A percentile compares a stretch with the other conserved stretches of the same genome.
phyloP scores from a whole-genome alignment of 92 coral and sea anemone species.

The Epizoanthus fatuus region DNA sequence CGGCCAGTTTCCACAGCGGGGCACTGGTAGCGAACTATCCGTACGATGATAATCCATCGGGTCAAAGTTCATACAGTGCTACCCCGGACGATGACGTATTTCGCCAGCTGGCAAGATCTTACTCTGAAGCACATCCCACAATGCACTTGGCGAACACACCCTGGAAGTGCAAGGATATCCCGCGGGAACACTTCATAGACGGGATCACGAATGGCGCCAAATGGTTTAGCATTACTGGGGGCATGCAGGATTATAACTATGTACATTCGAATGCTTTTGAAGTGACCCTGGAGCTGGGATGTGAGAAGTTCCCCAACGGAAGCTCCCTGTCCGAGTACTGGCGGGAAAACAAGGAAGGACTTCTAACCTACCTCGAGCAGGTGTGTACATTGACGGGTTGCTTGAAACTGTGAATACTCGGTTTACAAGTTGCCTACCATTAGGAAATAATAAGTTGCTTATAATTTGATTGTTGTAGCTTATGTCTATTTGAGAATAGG shows the following conservation, averaged over 20 bases:
- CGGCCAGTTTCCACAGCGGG: conserved; percentile 98
- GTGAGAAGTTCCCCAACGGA: conserved; percentile 97
- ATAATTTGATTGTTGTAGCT: no score
- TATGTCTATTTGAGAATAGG: no score
- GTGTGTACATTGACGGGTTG: conserved; percentile 35
- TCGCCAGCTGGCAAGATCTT: conserved; percentile 92
- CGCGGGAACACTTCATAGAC: conserved; percentile 95
- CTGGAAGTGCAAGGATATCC: conserved; percentile 92
- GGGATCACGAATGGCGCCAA: conserved; percentile 99
- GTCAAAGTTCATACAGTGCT: conserved; percentile 97
- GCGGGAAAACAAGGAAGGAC: conserved; percentile 94
- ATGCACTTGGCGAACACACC: conserved; percentile 99
- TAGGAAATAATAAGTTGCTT: no score
- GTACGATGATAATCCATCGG: conserved; percentile 97
- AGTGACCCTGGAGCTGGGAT: conserved; percentile 94
- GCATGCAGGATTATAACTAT: conserved; percentile 98
- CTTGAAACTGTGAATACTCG: no score
- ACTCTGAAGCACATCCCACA: conserved; percentile 92
- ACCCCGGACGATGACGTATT: conserved; percentile 99
- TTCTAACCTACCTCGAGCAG: conserved; percentile 90
- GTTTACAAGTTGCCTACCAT: no score
- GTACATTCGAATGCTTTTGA: conserved; percentile 95
- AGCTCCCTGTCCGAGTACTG: conserved; percentile 86
- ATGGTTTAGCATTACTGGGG: conserved; percentile 96
- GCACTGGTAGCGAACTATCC: conserved; percentile 98